Evolutionary conservation across 2,797 vertebrate species (phyloP).

Genomic region (Ctenosaura bakeri): DNA sequence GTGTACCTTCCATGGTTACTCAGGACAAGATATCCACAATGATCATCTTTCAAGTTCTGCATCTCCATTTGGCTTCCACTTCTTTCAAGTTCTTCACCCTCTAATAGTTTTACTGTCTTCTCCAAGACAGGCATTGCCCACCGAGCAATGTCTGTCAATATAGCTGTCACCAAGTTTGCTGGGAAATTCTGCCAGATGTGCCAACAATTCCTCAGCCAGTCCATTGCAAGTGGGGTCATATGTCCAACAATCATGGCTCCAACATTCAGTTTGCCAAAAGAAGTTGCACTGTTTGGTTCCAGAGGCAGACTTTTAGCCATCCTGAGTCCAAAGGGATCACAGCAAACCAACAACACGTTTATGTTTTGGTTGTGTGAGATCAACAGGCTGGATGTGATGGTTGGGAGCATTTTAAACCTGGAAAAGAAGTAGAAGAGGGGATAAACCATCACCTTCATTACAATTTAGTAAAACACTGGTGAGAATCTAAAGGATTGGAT

Average conservation of each 20-base stretch:
- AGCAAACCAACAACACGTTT: background rate
- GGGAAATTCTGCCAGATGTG: conserved; percentile 1
- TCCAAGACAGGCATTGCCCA: background rate
- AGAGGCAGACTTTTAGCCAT: conserved; percentile 7
- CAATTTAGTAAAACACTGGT: background rate
- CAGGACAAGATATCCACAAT: background rate
- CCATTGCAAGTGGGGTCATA: background rate
- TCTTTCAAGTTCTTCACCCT: background rate
- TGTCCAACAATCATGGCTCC: background rate
- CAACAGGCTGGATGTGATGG: background rate
- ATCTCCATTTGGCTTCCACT: background rate
- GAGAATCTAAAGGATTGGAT: background rate
- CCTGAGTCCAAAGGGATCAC: background rate
- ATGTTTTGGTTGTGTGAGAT: background rate
- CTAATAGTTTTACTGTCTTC: background rate
- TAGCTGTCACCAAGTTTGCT: background rate
- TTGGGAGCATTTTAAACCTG: conserved; percentile 27
- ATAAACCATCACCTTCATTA: background rate
- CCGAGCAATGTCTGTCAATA: conserved; percentile 24
- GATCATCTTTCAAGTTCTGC: background rate
- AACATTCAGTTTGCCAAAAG: background rate
- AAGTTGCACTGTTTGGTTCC: background rate
- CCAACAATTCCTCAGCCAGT: conserved; percentile 4
- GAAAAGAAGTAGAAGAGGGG: background rate
- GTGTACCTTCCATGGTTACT: background rate